Conservation (phyloP, 2,888 invertebrate genomes). For the Hetaerina titia region DNA sequence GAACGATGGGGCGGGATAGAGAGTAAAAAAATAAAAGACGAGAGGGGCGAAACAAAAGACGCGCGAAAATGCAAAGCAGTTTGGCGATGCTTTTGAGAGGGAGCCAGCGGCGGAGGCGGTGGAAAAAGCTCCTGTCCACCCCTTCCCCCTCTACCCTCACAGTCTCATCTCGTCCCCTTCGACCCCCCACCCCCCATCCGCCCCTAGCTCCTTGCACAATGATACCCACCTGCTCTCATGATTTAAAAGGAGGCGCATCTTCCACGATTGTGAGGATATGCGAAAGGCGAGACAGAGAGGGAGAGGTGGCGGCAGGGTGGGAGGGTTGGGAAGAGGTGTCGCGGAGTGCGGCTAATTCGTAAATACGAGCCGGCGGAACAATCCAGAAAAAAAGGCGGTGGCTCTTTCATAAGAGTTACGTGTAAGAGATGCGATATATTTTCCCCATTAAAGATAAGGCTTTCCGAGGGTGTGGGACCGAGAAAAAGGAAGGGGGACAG, state of each 20-base stretch:
- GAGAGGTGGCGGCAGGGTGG: not conserved
- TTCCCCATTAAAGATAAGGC: constrained; percentile 33
- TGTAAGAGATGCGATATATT: constrained; percentile 16
- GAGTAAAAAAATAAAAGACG: not conserved
- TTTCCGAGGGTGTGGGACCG: not conserved
- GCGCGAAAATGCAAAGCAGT: constrained; percentile 57
- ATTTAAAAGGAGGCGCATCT: constrained; percentile 14
- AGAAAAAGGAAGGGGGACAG: not conserved
- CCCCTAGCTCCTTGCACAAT: not conserved
- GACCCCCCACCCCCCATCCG: not conserved
- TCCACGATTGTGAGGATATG: not conserved
- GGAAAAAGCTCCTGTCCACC: not conserved
- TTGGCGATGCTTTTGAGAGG: constrained; percentile 34
- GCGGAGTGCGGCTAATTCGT: constrained; percentile 23
- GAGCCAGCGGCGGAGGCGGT: not conserved
- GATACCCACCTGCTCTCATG: constrained; percentile 57
- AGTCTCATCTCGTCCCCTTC: not conserved
- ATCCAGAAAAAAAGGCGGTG: not conserved
- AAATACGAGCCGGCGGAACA: constrained; percentile 53
- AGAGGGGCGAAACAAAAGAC: constrained; percentile 37
- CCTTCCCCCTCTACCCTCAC: not conserved
- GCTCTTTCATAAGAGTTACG: constrained; percentile 27
- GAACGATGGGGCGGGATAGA: not conserved
- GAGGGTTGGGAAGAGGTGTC: not conserved
- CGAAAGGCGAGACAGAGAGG: not conserved